Base-by-base conservation (phyloP, 2,888 invertebrate genomes). In the Polymixis lichenea region DNA sequence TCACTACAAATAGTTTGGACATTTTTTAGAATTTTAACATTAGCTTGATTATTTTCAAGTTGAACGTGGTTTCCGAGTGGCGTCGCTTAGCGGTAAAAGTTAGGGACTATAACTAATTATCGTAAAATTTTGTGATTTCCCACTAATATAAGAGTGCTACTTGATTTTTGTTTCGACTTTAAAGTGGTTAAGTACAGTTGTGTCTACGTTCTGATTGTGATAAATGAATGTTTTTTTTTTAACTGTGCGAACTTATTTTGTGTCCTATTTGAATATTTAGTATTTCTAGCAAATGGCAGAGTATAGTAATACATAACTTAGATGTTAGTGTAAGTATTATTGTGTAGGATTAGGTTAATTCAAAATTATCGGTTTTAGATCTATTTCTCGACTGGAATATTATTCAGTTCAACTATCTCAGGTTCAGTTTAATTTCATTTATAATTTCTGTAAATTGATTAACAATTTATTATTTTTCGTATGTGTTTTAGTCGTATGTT, bases 201-300 rank as follows among this genome's bases (percentile, higher is more conserved):
- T 81, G 71, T 77, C 64, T 80, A 68, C 46, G 25, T 82, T 85
- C 65, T 78, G 55, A 88, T 83, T 87, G 88, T 87, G 88, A 88
- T 87, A 87, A 78, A 75, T 75, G 67, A 64, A 69, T 82, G 60
- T 25, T 64, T 81, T 77, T 68, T n/a, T 82, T 72, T 32, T 68
- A 65, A 72, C 61, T 80, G 72, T 84, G 80, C 74, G 62, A 82
- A 75, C 43, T 72, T 53, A 64, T 74, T 70, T 67, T 64, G 77
- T 82, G 78, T 86, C 82, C 84, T 84, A 82, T 81, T 84, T 78
- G 67, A 64, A 64, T 77, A 75, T 76, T 79, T 66, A 67, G 71
- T 68, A 51, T 80, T 79, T 88, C 60, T 68, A 68, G 58, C 69
- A 53, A 69, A 83, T 72, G 65, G 58, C 65, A 84, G 81, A 86